These are phyloP conservation scores for Homarus gammarus DNA, from an alignment of 2,888 invertebrate species.

Conservation along the genomic window DNA sequence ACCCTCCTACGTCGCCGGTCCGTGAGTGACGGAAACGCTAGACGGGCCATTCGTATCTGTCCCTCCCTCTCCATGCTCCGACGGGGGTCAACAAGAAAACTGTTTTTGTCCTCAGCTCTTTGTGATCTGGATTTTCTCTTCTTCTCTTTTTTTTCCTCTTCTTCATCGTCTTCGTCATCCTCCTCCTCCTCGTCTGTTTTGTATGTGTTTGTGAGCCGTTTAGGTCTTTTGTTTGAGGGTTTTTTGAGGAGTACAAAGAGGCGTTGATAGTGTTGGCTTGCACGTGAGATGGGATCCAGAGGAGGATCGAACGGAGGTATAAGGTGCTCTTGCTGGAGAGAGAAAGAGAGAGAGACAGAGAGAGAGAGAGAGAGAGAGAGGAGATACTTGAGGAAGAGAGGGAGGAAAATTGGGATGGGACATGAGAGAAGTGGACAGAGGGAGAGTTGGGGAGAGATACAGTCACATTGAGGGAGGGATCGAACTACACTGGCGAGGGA, in stretches of 20 bases:
- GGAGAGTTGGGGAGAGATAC: not conserved
- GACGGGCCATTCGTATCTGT: slow-evolving; percentile 71
- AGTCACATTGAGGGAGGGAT: not conserved
- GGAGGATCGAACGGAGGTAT: not conserved
- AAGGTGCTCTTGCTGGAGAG: too few species aligned
- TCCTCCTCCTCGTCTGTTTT: not conserved
- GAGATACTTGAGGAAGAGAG: too few species aligned
- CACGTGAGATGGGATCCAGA: not conserved
- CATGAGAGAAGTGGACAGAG: not conserved
- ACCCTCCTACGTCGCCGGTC: slow-evolving; percentile 52
- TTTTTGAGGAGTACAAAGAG: not conserved
- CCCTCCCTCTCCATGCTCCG: slow-evolving; percentile 70
- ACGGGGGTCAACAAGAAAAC: slow-evolving; percentile 70
- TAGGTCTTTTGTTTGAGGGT: not conserved
- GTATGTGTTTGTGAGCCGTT: too few species aligned
- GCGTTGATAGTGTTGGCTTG: not conserved
- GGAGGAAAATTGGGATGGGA: not conserved
- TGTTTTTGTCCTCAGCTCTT: slow-evolving; percentile 59
- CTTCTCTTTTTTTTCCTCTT: not conserved
- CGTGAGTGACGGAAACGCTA: slow-evolving; percentile 74
- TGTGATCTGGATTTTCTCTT: slow-evolving; percentile 57
- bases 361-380: too few species aligned
- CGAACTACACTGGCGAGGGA: not conserved
- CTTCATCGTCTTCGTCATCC: slow-evolving; percentile 8
- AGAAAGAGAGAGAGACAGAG: too few species aligned